Percentiles rank a stretch among this genome's conserved stretches.
These are phyloP conservation scores for Cistogaster globosa DNA, from an alignment of 2,888 invertebrate genomes.

Conservation along the genomic window DNA sequence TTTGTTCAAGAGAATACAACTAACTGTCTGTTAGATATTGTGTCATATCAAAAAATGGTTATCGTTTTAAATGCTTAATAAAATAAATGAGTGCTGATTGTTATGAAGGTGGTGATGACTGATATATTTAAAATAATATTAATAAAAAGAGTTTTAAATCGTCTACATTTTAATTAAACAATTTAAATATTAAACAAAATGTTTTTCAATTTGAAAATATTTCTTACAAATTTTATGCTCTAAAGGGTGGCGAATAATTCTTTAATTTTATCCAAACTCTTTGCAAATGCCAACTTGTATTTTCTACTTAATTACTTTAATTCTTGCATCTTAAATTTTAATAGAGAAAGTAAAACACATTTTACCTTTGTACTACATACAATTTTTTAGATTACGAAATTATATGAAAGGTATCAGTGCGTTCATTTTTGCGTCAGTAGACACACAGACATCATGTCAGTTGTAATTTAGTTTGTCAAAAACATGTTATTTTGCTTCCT, in stretches of 20 bases:
- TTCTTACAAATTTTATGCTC: neutral
- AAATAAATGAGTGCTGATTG: neutral
- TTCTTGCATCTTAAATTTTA: constrained; percentile 14
- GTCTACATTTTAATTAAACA: too few relatives aligned
- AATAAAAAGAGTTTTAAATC: too few relatives aligned
- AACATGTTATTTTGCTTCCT: constrained; percentile 63
- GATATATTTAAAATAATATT: too few relatives aligned
- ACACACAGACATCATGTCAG: constrained; percentile 67
- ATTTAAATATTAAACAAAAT: too few relatives aligned
- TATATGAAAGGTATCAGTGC: constrained; percentile 53
- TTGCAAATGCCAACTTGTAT: neutral
- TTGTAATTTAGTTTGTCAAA: constrained; percentile 75
- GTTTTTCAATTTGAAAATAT: neutral
- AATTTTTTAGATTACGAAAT: constrained; percentile 29
- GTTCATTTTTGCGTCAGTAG: constrained; percentile 46
- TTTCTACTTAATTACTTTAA: constrained; percentile 19
- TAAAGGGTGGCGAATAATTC: neutral
- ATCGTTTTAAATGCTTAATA: constrained; percentile 50
- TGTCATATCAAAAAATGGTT: constrained; percentile 23
- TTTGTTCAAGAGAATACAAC: constrained; percentile 36
- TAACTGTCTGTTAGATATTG: constrained; percentile 45
- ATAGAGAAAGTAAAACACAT: neutral
- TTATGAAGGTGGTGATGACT: neutral
- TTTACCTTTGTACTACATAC: constrained; percentile 1
- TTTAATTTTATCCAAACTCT: neutral